Evolutionary conservation across 2,888 invertebrate species (phyloP), one percentile per base, ranked within the genome.

Genomic region (Falcaria lacertinaria): DNA sequence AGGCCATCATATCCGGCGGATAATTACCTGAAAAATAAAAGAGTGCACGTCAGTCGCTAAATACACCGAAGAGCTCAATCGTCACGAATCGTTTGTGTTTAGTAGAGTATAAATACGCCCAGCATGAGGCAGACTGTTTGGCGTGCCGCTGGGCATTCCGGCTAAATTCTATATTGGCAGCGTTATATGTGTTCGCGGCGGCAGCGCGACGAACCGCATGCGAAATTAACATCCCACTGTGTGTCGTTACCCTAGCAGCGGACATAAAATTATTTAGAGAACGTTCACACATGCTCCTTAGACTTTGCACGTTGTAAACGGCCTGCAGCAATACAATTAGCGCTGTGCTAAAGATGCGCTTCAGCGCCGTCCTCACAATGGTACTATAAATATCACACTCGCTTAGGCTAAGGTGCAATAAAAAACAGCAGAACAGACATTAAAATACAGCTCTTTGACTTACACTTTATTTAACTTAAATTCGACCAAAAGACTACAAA

Each of bases 231-330:
- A 48, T 38, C 45, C 50, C 46, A 33, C 39, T 39, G 43, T 48
- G 59, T 49, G 61, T 60, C 64, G 62, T 61, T 63, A 61, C 61
- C 62, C 64, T 57, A 51, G 57, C 60, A 54, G 50, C 53, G 60
- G 54, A 65, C 64, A 69, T 69, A 61, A 69, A 69, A 72, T 72
- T 80, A 80, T 80, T 79, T 78, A 55, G 60, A 75, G 73, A 72
- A 64, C 65, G 44, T 69, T 65, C 64, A 65, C 79, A 76, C 70
- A 70, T 75, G 70, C 54, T 64, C 48, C 50, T 56, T 48, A 56
- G 60, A 57, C 52, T 61, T 69, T 58, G 57, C 69, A 61, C 68
- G 52, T 62, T 68, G 57, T 68, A 58, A 69, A 69, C 46, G 61
- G 50, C 39, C 22, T 25, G 41, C 40, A 45, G 52, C 60, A 47